These are phyloP conservation scores for Drosophila carrolli DNA, from an alignment of 1,140 invertebrate species.

Conservation along the genomic window DNA sequence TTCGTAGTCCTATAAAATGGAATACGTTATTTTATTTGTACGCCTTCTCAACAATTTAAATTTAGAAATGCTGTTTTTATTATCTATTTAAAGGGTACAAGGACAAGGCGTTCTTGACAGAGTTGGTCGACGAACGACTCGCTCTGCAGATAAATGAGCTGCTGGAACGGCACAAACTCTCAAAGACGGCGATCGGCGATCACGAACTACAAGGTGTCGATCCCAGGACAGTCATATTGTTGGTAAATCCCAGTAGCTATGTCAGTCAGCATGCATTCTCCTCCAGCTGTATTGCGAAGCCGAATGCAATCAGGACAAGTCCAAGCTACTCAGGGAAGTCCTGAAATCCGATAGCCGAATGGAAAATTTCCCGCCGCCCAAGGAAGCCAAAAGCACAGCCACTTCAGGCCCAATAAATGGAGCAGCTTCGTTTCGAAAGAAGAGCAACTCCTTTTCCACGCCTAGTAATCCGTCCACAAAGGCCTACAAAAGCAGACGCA, in stretches of 20 bases:
- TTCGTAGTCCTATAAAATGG: no score
- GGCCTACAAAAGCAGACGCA: slow-evolving; percentile 20
- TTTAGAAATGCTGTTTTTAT: no score
- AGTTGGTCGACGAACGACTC: slow-evolving; percentile 52
- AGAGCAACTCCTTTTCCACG: slow-evolving; percentile 62
- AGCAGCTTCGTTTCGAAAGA: slow-evolving; percentile 35
- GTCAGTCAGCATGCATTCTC: slow-evolving; percentile 2
- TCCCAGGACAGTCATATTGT: slow-evolving; percentile 50
- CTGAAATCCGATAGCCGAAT: background rate
- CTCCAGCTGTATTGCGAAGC: slow-evolving; percentile 29
- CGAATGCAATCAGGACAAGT: slow-evolving; percentile 57
- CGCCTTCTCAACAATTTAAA: no score
- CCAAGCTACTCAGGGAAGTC: slow-evolving; percentile 10
- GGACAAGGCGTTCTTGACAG: slow-evolving; percentile 17
- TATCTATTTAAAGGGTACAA: no score
- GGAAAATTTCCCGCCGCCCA: slow-evolving; percentile 36
- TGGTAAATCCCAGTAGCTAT: slow-evolving; percentile 49
- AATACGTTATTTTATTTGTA: no score
- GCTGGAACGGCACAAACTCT: slow-evolving; percentile 53
- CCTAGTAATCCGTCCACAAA: slow-evolving; percentile 25
- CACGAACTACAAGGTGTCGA: slow-evolving; percentile 12
- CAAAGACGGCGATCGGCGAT: slow-evolving; percentile 13
- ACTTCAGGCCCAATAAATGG: background rate
- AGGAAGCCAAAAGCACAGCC: slow-evolving; percentile 14
- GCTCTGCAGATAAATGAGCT: slow-evolving; percentile 62